Conservation (phyloP, 1,140 invertebrate genomes). For the Drosophila virilis region DNA sequence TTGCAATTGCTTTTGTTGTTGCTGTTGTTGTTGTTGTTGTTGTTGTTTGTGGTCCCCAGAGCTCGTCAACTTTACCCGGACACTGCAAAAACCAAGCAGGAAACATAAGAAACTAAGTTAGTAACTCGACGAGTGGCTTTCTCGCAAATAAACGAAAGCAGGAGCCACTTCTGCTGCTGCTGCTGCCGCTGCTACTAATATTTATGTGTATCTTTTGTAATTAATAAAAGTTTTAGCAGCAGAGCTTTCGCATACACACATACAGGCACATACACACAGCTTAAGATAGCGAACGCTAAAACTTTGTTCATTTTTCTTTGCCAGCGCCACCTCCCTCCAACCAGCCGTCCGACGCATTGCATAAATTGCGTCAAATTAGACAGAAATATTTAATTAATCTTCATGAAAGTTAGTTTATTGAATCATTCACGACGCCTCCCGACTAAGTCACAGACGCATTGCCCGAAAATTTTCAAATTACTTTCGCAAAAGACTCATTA, state of each 20-base stretch:
- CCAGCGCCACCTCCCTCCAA: not conserved
- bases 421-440: constrained; percentile 63
- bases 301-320: constrained; percentile 70
- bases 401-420: constrained; percentile 76
- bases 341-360: constrained; percentile 39
- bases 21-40: constrained; percentile 11
- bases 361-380: constrained; percentile 83
- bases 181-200: constrained; percentile 43
- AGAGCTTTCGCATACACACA: constrained; percentile 3
- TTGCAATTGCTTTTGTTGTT: not conserved
- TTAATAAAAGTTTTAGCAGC: constrained; percentile 79
- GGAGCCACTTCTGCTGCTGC: not conserved
- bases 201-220: constrained; percentile 79
- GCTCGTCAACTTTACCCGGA: constrained; percentile 38
- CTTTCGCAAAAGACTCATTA: constrained; percentile 73
- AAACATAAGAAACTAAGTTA: constrained; percentile 59
- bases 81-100: constrained; percentile 44
- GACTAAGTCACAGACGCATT: constrained; percentile 2
- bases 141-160: constrained; percentile 33
- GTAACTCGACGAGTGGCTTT: constrained; percentile 64
- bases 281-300: constrained; percentile 23
- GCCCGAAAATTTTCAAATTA: constrained; percentile 67
- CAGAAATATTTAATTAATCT: constrained; percentile 83
- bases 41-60: constrained; percentile 35
- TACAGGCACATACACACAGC: not conserved